phyloP scores from a whole-genome alignment of 2,113 vertebrate genomes.

The Tragelaphus strepsiceros region DNA sequence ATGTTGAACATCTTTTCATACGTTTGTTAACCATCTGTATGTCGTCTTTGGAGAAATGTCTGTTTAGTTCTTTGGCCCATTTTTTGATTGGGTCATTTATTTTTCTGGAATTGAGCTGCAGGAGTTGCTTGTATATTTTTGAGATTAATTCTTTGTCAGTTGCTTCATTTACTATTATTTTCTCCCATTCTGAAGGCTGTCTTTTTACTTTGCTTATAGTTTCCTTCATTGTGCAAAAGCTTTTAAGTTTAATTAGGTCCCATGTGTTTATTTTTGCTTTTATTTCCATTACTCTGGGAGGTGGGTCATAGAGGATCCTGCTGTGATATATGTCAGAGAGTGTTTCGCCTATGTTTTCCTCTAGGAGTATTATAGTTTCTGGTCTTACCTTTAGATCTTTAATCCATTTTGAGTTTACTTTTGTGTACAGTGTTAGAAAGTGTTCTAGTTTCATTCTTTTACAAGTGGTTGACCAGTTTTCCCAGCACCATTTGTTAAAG shows the following conservation, averaged over 20 bases:
- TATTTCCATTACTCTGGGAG: background rate
- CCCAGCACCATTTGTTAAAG: background rate
- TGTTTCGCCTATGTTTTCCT: background rate
- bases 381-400: background rate
- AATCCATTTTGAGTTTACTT: background rate
- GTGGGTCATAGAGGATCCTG: background rate
- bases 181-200: background rate
- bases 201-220: background rate
- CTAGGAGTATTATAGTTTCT: background rate
- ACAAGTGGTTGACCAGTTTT: background rate
- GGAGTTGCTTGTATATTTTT: background rate
- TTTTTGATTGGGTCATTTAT: background rate
- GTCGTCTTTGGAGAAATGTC: background rate
- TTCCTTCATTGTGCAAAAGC: background rate
- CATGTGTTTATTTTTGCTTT: background rate
- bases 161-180: background rate
- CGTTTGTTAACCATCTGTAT: background rate
- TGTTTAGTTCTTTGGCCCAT: background rate
- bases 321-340: fast-evolving
- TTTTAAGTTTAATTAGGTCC: background rate
- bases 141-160: background rate
- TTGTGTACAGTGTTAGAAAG: background rate
- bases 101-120: background rate
- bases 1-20: background rate
- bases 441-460: background rate